These are phyloP conservation scores for Harpagoxenus sublaevis DNA, from an alignment of 2,888 invertebrate species.

Conservation along the genomic window DNA sequence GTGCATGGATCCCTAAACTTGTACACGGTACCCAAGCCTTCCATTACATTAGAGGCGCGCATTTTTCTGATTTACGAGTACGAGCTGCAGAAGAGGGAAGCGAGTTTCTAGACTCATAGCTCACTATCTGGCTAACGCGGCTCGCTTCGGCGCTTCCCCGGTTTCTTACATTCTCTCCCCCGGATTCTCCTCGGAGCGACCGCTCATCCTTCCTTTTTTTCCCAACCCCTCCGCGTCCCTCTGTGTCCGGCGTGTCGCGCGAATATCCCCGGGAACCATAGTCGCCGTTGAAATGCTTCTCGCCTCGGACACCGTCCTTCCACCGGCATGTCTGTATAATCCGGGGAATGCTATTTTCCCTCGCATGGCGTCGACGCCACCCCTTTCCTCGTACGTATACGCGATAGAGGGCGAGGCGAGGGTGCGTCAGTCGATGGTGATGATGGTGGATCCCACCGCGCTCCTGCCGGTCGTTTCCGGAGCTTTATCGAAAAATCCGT, in stretches of 20 bases:
- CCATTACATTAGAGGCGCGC: constrained; percentile 51
- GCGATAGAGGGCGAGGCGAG: constrained; percentile 13
- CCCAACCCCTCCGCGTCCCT: not conserved
- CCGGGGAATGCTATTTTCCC: constrained; percentile 63
- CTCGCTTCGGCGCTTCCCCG: constrained; percentile 34
- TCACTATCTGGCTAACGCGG: constrained; percentile 42
- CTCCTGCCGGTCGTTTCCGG: constrained; percentile 62
- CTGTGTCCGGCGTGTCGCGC: not conserved
- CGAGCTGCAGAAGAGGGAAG: constrained; percentile 13
- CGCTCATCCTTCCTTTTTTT: constrained; percentile 21
- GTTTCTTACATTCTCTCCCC: constrained; percentile 44
- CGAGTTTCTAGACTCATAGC: constrained; percentile 53
- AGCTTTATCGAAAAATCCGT: constrained; percentile 74
- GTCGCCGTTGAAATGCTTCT: constrained; percentile 63
- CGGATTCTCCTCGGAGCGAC: constrained; percentile 33
- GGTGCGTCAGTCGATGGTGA: constrained; percentile 17
- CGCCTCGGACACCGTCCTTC: constrained; percentile 57
- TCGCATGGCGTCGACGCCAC: constrained; percentile 31
- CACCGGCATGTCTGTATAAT: constrained; percentile 62
- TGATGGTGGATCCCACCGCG: constrained; percentile 49
- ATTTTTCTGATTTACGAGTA: constrained; percentile 56
- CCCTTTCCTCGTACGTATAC: constrained; percentile 18
- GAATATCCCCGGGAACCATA: constrained; percentile 53
- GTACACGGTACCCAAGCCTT: constrained; percentile 28
- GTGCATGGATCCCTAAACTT: constrained; percentile 31